Evolutionary conservation across 2,113 vertebrate species (phyloP), one percentile per base, ranked within the genome.

Genomic region (Pachyramphus minor): DNA sequence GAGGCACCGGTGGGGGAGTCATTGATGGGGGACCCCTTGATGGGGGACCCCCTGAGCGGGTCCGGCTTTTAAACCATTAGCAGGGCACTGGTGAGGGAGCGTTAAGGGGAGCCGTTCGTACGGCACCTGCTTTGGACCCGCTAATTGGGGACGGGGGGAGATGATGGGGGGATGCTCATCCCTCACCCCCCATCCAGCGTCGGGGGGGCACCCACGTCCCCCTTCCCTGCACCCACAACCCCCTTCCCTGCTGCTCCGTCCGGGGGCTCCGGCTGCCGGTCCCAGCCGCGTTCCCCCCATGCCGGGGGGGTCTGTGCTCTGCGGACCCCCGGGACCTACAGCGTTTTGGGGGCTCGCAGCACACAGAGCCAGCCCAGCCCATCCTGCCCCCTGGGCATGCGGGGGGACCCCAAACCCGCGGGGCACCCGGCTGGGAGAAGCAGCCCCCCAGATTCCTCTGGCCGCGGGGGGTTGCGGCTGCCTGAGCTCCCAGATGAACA

Each of bases 271-370:
- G 8, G 21, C 62, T n/a, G 23, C 3, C 1, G 44, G 28, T 44
- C 59, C 56, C 73, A 69, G 19, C 25, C 50, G 64, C 10, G 45
- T 44, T 35, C 20, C 6, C 63, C 39, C 39, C 3, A 2, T 33
- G 13, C 11, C 10, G 2, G 44, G 14, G 15, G 7, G 47, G 15
- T 27, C 39, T n/a, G 18, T 23, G 33, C 11, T 14, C 18, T 30
- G 73, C 23, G 21, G 30, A n/a, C 27, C 78, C 49, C 71, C 11
- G 2, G 9, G 15, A 55, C 24, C 56, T 39, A 5, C 35, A 11
- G 18, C 25, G 9, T 58, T 27, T 1, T 9, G 37, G 35, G 60
- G 25, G 2, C 0, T 14, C 2, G 0, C 30, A 56, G 41, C 73
- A n/a, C 12, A 45, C 49, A 28, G 69, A 20, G 52, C 8, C 10